These are phyloP conservation scores for Vandiemenella viatica DNA, from an alignment of 2,888 invertebrate genomes.

Conservation along the genomic window DNA sequence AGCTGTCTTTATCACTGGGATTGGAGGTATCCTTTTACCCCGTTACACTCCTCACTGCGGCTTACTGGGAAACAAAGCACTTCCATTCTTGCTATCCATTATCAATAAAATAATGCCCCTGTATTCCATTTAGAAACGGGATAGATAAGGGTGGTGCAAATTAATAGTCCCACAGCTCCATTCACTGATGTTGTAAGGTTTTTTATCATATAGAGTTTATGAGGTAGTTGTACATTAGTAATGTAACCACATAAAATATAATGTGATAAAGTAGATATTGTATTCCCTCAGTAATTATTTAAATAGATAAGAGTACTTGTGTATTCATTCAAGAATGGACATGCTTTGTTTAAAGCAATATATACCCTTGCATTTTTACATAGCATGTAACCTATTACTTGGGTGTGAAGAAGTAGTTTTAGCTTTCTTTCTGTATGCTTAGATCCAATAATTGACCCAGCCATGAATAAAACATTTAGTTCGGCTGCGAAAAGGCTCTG, in stretches of 20 bases:
- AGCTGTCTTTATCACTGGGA: slow-evolving; percentile 5
- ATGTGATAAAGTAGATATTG: slow-evolving; percentile 11
- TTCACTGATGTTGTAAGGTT: slow-evolving; percentile 3
- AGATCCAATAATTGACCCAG: slow-evolving; percentile 11
- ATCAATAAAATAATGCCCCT: slow-evolving; percentile 6
- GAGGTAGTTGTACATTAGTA: slow-evolving; percentile 12
- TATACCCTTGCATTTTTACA: slow-evolving; percentile 17
- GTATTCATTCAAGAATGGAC: slow-evolving; percentile 18
- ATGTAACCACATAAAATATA: slow-evolving; percentile 9
- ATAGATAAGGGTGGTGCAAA: slow-evolving; percentile 3
- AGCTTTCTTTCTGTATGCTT: slow-evolving; percentile 16
- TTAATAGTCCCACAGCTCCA: slow-evolving; percentile 4
- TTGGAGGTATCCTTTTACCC: slow-evolving; percentile 6
- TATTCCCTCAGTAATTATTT: slow-evolving; percentile 15
- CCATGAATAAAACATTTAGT: slow-evolving; percentile 13
- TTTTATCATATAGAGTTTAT: slow-evolving; percentile 9
- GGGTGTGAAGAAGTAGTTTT: slow-evolving; percentile 13
- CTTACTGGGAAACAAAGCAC: slow-evolving; percentile 17
- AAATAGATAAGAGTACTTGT: slow-evolving; percentile 13
- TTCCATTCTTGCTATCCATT: slow-evolving; percentile 17
- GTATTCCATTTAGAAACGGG: slow-evolving; percentile 9
- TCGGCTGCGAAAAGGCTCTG: slow-evolving; percentile 11
- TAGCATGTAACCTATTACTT: slow-evolving; percentile 17
- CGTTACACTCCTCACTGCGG: slow-evolving; percentile 15
- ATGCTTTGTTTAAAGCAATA: slow-evolving; percentile 18